phyloP scores from a whole-genome alignment of 2,797 vertebrate genomes.

The Malacoctenus gilli region DNA sequence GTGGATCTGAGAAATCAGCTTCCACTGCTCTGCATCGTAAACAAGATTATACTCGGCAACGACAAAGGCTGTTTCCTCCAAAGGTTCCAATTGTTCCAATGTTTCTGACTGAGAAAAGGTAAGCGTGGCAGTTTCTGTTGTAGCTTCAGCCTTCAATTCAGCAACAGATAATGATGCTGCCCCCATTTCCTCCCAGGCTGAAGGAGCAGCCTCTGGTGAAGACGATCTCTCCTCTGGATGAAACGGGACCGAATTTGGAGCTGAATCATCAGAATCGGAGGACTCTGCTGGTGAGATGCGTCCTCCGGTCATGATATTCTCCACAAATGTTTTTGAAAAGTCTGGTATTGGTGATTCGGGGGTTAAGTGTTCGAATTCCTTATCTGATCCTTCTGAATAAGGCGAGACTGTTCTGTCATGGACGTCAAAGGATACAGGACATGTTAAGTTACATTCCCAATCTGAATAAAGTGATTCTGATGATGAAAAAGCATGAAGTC shows the following conservation, averaged over 20 bases:
- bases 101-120: conserved; percentile 4
- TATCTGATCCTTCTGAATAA: conserved; percentile 39
- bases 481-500: conserved; percentile 1
- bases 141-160: background rate
- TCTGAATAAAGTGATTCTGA: conserved; percentile 44
- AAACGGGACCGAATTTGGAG: conserved; percentile 8
- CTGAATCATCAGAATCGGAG: conserved; percentile 41
- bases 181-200: conserved; percentile 16
- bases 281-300: conserved; percentile 26
- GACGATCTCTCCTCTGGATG: conserved; percentile 35
- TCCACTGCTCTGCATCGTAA: conserved; percentile 62
- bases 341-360: conserved; percentile 43
- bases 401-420: conserved; percentile 33
- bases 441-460: conserved; percentile 13
- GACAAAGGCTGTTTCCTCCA: conserved; percentile 19
- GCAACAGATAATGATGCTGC: background rate
- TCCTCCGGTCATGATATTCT: conserved; percentile 14
- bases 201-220: conserved; percentile 48
- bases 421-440: conserved; percentile 24
- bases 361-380: conserved; percentile 26
- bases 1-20: conserved; percentile 66
- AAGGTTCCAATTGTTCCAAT: too few species aligned
- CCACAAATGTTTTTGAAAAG: conserved; percentile 24
- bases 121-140: conserved; percentile 1
- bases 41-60: conserved; percentile 46